These are phyloP conservation scores for Enteromius paludinosus DNA, from an alignment of 2,797 vertebrate species.

Conservation along the genomic window DNA sequence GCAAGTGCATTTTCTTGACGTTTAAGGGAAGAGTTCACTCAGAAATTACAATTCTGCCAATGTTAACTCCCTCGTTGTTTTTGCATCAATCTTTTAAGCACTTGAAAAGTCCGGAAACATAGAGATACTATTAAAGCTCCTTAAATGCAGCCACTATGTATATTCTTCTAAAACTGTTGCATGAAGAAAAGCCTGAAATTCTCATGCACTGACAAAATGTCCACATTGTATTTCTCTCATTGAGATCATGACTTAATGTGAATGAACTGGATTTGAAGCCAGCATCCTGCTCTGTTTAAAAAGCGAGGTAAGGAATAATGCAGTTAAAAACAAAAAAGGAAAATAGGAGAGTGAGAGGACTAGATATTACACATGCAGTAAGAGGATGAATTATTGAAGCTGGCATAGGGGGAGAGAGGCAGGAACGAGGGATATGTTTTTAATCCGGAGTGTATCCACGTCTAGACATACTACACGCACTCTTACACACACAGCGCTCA, in stretches of 20 bases:
- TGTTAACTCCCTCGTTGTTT: background rate
- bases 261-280: background rate
- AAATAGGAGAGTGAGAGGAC: constrained; percentile 56
- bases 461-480: constrained; percentile 57
- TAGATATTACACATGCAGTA: constrained; percentile 65
- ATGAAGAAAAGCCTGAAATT: background rate
- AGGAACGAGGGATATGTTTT: constrained; percentile 51
- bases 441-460: constrained; percentile 61
- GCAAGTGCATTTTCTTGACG: constrained; percentile 3
- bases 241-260: too few relatives aligned
- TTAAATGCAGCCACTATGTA: background rate
- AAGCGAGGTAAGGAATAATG: background rate
- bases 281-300: background rate
- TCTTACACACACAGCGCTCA: background rate
- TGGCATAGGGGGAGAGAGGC: constrained; percentile 56
- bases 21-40: background rate
- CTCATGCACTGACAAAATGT: background rate
- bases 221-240: background rate
- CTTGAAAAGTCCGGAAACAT: background rate
- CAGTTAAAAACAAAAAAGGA: constrained; percentile 1
- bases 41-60: background rate
- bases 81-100: background rate
- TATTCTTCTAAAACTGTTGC: background rate
- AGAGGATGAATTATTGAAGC: constrained; percentile 75
- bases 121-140: background rate